Evolutionary conservation across 1,140 invertebrate species (phyloP), one percentile per base, ranked within the genome.

Genomic region (Drosophila elegans): DNA sequence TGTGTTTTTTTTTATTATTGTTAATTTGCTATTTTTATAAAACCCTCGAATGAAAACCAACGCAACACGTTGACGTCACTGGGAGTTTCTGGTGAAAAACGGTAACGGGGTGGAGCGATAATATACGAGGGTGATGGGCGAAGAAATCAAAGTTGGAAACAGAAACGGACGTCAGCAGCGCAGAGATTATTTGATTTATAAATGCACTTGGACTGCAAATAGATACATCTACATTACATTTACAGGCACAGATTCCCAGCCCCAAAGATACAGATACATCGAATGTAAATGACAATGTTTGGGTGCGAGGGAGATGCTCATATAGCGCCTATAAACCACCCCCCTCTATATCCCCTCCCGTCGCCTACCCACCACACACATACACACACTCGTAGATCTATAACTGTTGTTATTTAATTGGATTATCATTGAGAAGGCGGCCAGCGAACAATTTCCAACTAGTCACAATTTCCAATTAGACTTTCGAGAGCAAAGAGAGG

Each of bases 401-500:
- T 45, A 67, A 62, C 56, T 67, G 63, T 67, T 67, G 63, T 49
- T 62, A 48, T 63, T 63, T 63, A 67, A 67, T 67, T 67, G 42
- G 45, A 67, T 63, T 67, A 67, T 67, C 56, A 63, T 48, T 63
- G 57, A 44, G 34, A 66, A 66, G 62, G 62, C 62, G 12, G 57
- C 42, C 39, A 63, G 55, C 55, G 39, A 63, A 27, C 57, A 25
- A 48, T 62, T 66, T 27, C 16, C 56, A 39, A 41, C 32, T 67
- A 67, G 27, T 48, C 56, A 48, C 63, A 48, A 62, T 67, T 62
- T 67, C 36, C 63, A 62, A 62, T 67, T 66, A 16, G 56, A 66
- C 55, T 36, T 63, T 39, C 54, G 54, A 60, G 29, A 34, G 16
- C 44, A 39, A 21, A 16, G 29, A 32, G 29, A 32, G 29, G 7